Evolutionary conservation across 2,888 invertebrate genomes (phyloP).

Genomic region (Dicroscelio sp.): DNA sequence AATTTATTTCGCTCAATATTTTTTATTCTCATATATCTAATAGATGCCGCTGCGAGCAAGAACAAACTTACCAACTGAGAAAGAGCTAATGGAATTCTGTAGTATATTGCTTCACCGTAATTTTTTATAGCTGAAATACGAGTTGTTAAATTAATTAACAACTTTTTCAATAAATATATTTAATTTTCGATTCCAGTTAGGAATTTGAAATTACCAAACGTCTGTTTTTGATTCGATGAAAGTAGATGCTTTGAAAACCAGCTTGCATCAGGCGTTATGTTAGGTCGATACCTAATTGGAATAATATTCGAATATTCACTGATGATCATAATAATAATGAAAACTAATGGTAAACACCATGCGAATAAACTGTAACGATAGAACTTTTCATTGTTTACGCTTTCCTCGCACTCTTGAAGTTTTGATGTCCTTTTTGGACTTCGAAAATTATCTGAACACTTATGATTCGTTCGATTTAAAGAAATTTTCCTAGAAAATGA

Average conservation of each 20-base stretch:
- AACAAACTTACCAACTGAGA: neutral
- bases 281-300: constrained; percentile 38
- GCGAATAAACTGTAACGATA: constrained; percentile 40
- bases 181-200: neutral
- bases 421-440: neutral
- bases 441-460: no score
- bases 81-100: constrained; percentile 1
- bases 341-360: constrained; percentile 22
- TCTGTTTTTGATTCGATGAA: neutral
- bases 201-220: constrained; percentile 33
- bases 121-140: constrained; percentile 20
- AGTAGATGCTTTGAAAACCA: constrained; percentile 16
- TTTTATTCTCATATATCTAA: neutral
- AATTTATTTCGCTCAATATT: constrained; percentile 25
- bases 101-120: constrained; percentile 41
- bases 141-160: neutral
- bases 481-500: no score
- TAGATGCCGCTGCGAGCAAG: neutral
- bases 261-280: neutral
- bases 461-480: no score
- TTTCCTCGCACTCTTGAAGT: neutral
- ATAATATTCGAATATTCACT: neutral
- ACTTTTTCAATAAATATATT: neutral
- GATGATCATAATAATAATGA: neutral
- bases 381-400: constrained; percentile 17